Base-by-base conservation (phyloP, 1,140 invertebrate species). In the Cepaea nemoralis region DNA sequence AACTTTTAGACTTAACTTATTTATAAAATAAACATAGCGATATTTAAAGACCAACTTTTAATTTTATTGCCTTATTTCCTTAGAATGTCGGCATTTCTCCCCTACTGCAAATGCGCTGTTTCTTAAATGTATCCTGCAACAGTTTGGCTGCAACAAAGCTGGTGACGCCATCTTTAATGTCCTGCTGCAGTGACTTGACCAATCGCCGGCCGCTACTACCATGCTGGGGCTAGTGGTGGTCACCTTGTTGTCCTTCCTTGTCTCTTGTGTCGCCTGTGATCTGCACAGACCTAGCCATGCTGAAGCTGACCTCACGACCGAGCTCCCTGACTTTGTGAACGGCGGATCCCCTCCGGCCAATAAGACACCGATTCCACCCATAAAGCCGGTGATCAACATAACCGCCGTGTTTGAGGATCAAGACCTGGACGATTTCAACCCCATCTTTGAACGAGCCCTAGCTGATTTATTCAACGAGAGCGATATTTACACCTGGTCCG, bases 341-440 rank as follows among this genome's bases (percentile, higher is more conserved):
- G 3, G 6, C 0, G 16, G n/a, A 31, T 22, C 59, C 8, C 2
- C n/a, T 10, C 10, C 27, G 33, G 59, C n/a, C 12, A 63, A 31
- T 2, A 63, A 16, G n/a, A 27, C 27, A 12, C 48, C 73, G 48
- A 45, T 71, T 33, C 59, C 59, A 63, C 63, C 71, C n/a, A 50
- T 37, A 39, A 45, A 48, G 48, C 83, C 83, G 16, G 33, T 80
- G 2, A 55, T 84, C 22, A 83, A 79, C 55, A 83, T 87, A 39
- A 86, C 82, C 19, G 86, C 86, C 42, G 70, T 87, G 27, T 86
- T 87, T 77, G 85, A 86, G 40, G 75, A 70, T 14, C 76, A 81
- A 27, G 81, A 87, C n/a, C 82, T 82, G 71, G 71, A 85, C 22
- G 81, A 85, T n/a, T 84, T 83, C 66, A 67, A 73, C 22, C 78